Conservation (phyloP, 2,113 vertebrate species). For the Triplophysa rosa region DNA sequence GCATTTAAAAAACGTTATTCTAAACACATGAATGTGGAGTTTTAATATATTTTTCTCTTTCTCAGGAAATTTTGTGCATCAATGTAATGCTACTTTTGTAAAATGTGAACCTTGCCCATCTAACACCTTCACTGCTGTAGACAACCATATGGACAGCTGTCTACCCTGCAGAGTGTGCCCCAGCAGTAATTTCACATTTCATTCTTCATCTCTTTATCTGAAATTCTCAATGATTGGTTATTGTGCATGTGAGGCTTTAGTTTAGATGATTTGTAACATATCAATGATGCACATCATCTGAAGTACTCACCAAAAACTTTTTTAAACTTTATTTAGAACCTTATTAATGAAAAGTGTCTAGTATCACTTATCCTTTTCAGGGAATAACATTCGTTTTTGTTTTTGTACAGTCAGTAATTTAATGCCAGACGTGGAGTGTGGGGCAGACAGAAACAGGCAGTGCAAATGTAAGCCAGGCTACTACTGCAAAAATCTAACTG, state of each 20-base stretch:
- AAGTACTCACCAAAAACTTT: too few species aligned
- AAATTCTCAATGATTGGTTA: too few species aligned
- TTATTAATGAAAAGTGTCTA: not conserved
- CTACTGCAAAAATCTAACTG: slow-evolving; percentile 40
- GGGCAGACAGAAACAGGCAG: slow-evolving; percentile 37
- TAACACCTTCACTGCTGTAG: slow-evolving; percentile 4
- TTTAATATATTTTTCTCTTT: not conserved
- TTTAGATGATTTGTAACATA: too few species aligned
- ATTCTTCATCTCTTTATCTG: not conserved
- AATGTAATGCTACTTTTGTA: not conserved
- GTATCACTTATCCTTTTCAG: not conserved
- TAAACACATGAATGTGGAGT: not conserved
- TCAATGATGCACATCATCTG: too few species aligned
- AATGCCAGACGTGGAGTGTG: slow-evolving; percentile 40
- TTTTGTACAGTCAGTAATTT: slow-evolving; percentile 12
- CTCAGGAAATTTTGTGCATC: slow-evolving; percentile 55
- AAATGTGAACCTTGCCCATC: slow-evolving; percentile 50
- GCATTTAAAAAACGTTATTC: not conserved
- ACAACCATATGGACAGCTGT: slow-evolving; percentile 43
- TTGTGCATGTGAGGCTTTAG: too few species aligned
- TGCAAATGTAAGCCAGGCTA: slow-evolving; percentile 63
- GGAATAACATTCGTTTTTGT: not conserved
- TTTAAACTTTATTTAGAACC: too few species aligned
- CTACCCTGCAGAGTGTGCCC: slow-evolving; percentile 46
- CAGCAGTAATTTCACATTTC: slow-evolving; percentile 53